Evolutionary conservation across 2,888 invertebrate species (phyloP), one percentile per base, ranked within the genome.

Genomic region (Drosophila acutilabella): DNA sequence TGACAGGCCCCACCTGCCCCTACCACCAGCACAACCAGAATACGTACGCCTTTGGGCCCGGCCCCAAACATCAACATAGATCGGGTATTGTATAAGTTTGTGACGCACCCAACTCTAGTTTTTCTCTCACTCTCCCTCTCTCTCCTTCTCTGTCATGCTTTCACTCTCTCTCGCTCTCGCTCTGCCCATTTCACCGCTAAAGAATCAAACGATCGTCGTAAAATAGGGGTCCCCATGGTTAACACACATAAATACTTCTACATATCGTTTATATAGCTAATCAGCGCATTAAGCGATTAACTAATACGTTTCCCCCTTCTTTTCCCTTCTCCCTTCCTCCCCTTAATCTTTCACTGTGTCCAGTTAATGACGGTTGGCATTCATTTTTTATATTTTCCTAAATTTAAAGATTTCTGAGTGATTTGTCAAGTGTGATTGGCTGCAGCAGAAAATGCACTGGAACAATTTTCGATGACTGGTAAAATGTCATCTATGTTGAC

Each of bases 251-350:
- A 40, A 61, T 38, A 26, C 40, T 50, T 14, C 18, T 62, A 44
- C 16, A 42, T 62, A 47, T 48, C 58, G 56, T 54, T 71, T 71
- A 65, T 47, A 60, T 50, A 65, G 65, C 51, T 74, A 78, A 76
- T 76, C 74, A 74, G 65, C 74, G 62, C 65, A 65, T 76, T 76
- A 64, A 56, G 48, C 59, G 62, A 61, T 79, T 79, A 74, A 70
- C 71, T 61, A 70, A 70, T 74, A 64, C 62, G 16, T 33, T 51
- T 26, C 14, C 41, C n/a, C 11, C 30, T 16, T 53, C 20, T n/a
- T 18, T 30, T 23, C 26, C 18, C 40, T 6, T 48, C 14, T 1
- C 8, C 11, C 44, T 2, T 16, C 26, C 11, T 44, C 16, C 30
- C 11, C 33, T 33, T 13, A 23, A 23, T 56, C 13, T 13, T n/a